phyloP scores from a whole-genome alignment of 2,113 vertebrate genomes.

The Jaculus jaculus region DNA sequence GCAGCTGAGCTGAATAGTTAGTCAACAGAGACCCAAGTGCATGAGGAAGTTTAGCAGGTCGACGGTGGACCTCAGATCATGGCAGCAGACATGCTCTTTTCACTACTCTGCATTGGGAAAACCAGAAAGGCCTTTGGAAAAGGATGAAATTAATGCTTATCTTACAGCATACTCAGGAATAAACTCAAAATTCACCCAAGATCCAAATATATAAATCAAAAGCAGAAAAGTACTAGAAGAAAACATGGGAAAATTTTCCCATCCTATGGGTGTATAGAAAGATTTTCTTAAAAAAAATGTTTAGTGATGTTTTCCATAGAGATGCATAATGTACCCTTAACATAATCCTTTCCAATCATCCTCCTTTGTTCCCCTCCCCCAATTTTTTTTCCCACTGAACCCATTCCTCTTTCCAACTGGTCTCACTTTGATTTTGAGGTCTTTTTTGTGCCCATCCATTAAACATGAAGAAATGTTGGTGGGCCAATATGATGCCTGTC shows the following conservation, averaged over 20 bases:
- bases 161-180: neutral
- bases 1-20: neutral
- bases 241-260: neutral
- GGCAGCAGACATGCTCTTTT: neutral
- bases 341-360: too few relatives aligned
- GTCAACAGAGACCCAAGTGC: neutral
- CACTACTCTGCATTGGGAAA: neutral
- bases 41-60: neutral
- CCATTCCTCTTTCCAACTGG: too few relatives aligned
- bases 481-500: too few relatives aligned
- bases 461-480: too few relatives aligned
- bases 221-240: neutral
- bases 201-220: neutral
- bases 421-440: too few relatives aligned
- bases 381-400: too few relatives aligned
- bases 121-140: neutral
- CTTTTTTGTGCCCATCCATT: too few relatives aligned
- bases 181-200: neutral
- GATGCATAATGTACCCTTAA: too few relatives aligned
- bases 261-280: neutral
- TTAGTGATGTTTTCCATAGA: too few relatives aligned
- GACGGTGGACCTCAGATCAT: neutral
- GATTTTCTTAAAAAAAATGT: too few relatives aligned
- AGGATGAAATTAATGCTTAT: neutral
- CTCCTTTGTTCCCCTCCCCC: too few relatives aligned